Percentiles rank a stretch among this genome's conserved stretches.
Conservation (phyloP, 2,113 vertebrate species). For the Gorilla gorilla region DNA sequence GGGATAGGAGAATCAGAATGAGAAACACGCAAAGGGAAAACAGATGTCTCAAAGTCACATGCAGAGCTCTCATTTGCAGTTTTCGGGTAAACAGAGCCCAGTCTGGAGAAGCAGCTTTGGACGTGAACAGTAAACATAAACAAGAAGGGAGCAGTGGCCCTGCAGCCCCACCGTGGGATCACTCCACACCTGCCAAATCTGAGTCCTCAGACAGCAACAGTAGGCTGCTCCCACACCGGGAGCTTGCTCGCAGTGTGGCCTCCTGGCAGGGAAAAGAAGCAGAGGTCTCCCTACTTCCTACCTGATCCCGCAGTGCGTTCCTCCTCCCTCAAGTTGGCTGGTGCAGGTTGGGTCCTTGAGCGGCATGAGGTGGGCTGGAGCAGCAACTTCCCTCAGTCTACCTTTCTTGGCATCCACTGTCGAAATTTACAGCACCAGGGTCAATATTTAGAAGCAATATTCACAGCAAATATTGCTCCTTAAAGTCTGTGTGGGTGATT, state of each 20-base stretch:
- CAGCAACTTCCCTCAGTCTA: rapidly evolving
- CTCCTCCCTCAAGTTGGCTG: neutral
- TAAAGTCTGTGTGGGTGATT: neutral
- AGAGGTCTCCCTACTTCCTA: neutral
- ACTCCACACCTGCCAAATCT: neutral
- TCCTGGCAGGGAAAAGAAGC: neutral
- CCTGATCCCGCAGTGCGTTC: neutral
- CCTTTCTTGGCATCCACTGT: neutral
- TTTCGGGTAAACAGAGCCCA: constrained; percentile 21
- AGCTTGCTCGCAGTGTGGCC: neutral
- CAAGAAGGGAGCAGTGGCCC: neutral
- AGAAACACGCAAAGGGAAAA: constrained; percentile 75
- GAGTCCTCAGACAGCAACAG: neutral
- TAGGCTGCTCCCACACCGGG: rapidly evolving
- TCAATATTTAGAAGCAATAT: neutral
- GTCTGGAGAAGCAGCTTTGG: constrained; percentile 24
- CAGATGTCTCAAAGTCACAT: constrained; percentile 71
- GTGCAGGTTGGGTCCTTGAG: neutral
- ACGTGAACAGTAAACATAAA: neutral
- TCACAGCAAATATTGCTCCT: neutral
- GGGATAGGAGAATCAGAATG: constrained; percentile 14
- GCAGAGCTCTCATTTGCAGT: constrained; percentile 21
- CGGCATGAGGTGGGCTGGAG: neutral
- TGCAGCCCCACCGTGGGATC: neutral
- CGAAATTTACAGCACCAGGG: neutral